These are phyloP conservation scores for Thaumatotibia leucotreta DNA, from an alignment of 1,140 invertebrate species.

Conservation along the genomic window DNA sequence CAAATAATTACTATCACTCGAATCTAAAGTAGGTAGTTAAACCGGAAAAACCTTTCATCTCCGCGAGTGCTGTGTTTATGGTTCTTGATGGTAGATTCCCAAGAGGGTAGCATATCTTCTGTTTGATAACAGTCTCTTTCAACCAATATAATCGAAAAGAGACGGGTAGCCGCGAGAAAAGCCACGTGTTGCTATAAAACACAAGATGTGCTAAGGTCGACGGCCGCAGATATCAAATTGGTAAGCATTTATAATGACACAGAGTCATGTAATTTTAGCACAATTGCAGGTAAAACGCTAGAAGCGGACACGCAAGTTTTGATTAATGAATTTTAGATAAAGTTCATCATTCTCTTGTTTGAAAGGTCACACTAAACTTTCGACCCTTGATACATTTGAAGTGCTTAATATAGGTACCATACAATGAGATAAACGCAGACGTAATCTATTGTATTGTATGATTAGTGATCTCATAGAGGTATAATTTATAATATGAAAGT, in stretches of 20 bases:
- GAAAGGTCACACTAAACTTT: conserved; percentile 8
- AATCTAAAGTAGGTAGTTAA: too few species aligned
- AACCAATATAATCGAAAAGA: too few species aligned
- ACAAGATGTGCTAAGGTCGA: too few species aligned
- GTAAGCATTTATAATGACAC: neutral
- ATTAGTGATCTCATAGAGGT: neutral
- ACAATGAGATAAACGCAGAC: neutral
- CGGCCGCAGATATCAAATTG: too few species aligned
- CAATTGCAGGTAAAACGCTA: conserved; percentile 8
- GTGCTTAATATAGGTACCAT: neutral
- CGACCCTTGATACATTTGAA: conserved; percentile 12
- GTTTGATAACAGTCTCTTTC: too few species aligned
- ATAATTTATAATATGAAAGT: neutral
- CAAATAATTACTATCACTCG: too few species aligned
- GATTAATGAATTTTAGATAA: conserved; percentile 12
- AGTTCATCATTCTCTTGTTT: neutral
- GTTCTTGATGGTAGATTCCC: too few species aligned
- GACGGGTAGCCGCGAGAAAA: too few species aligned
- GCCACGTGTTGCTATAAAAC: too few species aligned
- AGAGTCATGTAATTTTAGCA: conserved; percentile 10
- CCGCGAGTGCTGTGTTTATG: too few species aligned
- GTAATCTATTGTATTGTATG: conserved; percentile 11
- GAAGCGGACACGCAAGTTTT: neutral
- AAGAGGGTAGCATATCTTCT: too few species aligned
- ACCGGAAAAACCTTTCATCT: too few species aligned